Evolutionary conservation across 2,888 invertebrate species (phyloP).

Genomic region (Sericinus montela): DNA sequence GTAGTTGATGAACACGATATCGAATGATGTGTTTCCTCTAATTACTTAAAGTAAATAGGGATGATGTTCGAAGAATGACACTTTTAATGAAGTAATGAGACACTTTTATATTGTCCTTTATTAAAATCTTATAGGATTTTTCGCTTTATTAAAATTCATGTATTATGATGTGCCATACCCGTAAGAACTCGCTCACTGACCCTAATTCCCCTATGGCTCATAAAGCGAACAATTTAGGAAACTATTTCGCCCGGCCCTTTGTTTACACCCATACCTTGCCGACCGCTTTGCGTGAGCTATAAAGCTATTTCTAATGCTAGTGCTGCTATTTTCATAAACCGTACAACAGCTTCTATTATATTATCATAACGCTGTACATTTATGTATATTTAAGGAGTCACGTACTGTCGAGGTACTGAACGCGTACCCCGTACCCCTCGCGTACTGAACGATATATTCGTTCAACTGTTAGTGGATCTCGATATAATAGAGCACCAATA

Average conservation of each 20-base stretch:
- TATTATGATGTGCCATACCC: slow-evolving; percentile 34
- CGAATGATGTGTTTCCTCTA: too few relatives aligned
- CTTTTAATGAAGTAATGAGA: too few relatives aligned
- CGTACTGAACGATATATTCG: too few relatives aligned
- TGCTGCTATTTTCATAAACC: slow-evolving; percentile 18
- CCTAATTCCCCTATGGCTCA: slow-evolving; percentile 54
- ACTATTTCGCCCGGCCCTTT: slow-evolving; percentile 48
- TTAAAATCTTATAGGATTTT: background rate
- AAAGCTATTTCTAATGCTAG: slow-evolving; percentile 23
- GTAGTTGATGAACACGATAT: too few relatives aligned
- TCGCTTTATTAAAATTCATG: slow-evolving; percentile 7
- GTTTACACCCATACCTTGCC: slow-evolving; percentile 44
- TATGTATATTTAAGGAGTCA: background rate
- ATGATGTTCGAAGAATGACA: too few relatives aligned
- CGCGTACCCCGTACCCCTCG: too few relatives aligned
- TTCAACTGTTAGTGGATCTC: too few relatives aligned
- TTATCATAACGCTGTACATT: background rate
- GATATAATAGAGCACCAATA: too few relatives aligned
- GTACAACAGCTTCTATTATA: background rate
- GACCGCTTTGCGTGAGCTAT: slow-evolving; percentile 20
- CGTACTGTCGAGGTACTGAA: too few relatives aligned
- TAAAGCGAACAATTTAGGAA: slow-evolving; percentile 59
- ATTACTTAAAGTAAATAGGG: too few relatives aligned
- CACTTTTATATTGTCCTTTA: too few relatives aligned
- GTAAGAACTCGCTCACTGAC: slow-evolving; percentile 55